phyloP scores from a whole-genome alignment of 2,797 vertebrate species.

The Channallabes apus region DNA sequence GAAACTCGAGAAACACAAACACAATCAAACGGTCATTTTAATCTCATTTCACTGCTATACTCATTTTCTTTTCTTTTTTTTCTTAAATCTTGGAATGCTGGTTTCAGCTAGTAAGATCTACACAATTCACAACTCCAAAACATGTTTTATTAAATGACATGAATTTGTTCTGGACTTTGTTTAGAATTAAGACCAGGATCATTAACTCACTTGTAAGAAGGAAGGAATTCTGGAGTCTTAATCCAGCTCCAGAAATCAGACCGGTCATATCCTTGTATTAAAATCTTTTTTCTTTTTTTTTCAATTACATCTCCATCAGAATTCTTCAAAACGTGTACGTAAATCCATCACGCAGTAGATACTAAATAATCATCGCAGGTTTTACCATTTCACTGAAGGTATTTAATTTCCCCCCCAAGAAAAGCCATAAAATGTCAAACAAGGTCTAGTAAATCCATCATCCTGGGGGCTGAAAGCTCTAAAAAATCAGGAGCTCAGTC shows the following conservation, averaged over 20 bases:
- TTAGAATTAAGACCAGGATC: background rate
- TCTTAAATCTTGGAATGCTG: background rate
- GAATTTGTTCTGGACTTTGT: background rate
- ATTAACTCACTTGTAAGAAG: slow-evolving; percentile 10
- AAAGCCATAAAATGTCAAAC: background rate
- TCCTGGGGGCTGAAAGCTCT: background rate
- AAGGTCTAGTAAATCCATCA: background rate
- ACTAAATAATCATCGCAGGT: background rate
- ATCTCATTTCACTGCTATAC: background rate
- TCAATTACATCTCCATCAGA: background rate
- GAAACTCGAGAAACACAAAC: slow-evolving; percentile 24
- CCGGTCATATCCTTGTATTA: background rate
- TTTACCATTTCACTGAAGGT: background rate
- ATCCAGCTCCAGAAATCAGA: background rate
- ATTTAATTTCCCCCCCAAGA: background rate
- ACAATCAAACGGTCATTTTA: background rate
- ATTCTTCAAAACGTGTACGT: background rate
- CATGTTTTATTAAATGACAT: background rate
- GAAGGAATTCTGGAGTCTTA: background rate
- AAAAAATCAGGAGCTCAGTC: background rate
- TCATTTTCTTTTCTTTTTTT: background rate
- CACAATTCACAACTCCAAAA: background rate
- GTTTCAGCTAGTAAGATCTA: background rate
- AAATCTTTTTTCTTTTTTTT: background rate
- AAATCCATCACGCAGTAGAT: background rate